These are phyloP conservation scores for Acanthurus leucopareius DNA, from an alignment of 2,797 vertebrate species.

Conservation along the genomic window DNA sequence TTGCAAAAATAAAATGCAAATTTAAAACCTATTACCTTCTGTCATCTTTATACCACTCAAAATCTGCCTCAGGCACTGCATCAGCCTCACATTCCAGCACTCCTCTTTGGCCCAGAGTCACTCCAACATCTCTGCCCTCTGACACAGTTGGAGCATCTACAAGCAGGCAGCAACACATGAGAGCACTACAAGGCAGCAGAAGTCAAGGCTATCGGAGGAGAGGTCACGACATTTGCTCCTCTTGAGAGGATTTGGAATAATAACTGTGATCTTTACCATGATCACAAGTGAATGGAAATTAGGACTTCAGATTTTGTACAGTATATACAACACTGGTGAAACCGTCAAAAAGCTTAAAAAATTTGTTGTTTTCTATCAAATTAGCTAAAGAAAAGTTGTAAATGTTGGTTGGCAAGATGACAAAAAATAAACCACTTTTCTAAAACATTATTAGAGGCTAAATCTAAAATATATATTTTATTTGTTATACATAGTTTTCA, in stretches of 20 bases:
- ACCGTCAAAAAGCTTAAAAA: background rate
- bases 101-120: constrained; percentile 93
- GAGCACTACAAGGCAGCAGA: constrained; percentile 27
- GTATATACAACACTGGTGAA: constrained; percentile 4
- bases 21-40: constrained; percentile 86
- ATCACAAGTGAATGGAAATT: background rate
- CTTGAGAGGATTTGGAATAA: background rate
- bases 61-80: constrained; percentile 92
- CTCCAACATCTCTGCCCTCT: constrained; percentile 93
- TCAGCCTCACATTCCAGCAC: constrained; percentile 94
- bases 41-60: constrained; percentile 98
- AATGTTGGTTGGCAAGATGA: background rate
- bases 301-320: constrained; percentile 5
- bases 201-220: constrained; percentile 11
- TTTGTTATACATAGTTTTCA: no score
- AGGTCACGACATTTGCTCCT: background rate
- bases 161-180: constrained; percentile 40
- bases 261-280: constrained; percentile 2
- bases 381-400: background rate
- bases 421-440: background rate
- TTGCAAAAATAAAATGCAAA: constrained; percentile 29
- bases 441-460: background rate
- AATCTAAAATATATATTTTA: background rate
- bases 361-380: background rate
- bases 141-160: constrained; percentile 93